Base-by-base conservation (phyloP, 1,140 invertebrate genomes). In the Panagrolaimus sp. region DNA sequence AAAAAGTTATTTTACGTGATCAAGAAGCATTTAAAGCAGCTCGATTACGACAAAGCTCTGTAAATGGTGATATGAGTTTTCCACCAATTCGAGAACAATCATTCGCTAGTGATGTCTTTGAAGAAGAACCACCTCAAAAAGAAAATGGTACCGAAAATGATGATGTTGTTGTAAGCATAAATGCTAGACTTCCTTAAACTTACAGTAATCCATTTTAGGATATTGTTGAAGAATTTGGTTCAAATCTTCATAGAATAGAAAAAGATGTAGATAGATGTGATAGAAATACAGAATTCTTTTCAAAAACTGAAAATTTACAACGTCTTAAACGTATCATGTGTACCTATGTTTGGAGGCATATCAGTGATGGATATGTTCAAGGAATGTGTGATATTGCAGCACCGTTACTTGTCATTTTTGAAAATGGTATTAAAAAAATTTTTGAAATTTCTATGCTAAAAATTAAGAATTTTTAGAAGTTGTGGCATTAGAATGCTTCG, bases 241-340 rank as follows among this genome's bases (percentile, higher is more conserved):
- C 93, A 24, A 96, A 96, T 84, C 83, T 96, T 0, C 93, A 96
- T 84, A 87, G 93, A 26, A 96, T 96, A 72, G 93, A 96, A 82
- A 96, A 96, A 84, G 93, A 96, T 84, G 93, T 96, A 4, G 91
- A 94, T 83, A 85, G 93, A 69, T 96, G 93, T 85, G 93, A 96
- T 85, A 85, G 93, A 65, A 94, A 94, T 83, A 93, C 93, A 83
- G 90, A 89, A 84, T 96, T 94, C 84, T 96, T 96, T 84, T 86
- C 85, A 1, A 88, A 87, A 14, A 87, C 89, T 46, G 88, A 90
- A 69, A 96, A 96, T 86, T 86, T 96, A 72, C 91, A 95, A 72
- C 94, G 94, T 84, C 84, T 96, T n/a, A 86, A 92, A 48, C 94
- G 95, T 85, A 89, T 96, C 52, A 96, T 96, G 90, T 94, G 92